Conservation (phyloP, 2,113 vertebrate species). For the Labrus mixtus region DNA sequence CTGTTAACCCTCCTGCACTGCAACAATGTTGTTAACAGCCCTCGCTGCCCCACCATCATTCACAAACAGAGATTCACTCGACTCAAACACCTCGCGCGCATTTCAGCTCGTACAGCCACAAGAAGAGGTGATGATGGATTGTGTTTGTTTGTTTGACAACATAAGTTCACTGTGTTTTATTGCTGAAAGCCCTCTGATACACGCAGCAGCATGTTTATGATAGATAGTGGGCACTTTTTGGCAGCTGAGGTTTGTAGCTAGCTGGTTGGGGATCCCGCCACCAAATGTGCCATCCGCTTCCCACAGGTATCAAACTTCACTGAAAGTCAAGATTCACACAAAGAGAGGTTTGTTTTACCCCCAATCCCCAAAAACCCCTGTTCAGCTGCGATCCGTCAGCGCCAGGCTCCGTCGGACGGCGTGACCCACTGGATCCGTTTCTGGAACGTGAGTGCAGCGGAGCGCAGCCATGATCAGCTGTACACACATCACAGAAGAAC, state of each 20-base stretch:
- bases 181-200: slow-evolving; percentile 22
- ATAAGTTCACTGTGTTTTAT: slow-evolving; percentile 32
- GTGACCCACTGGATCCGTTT: too few relatives aligned
- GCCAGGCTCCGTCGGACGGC: too few relatives aligned
- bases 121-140: slow-evolving; percentile 30
- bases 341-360: too few relatives aligned
- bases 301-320: slow-evolving; percentile 23
- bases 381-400: too few relatives aligned
- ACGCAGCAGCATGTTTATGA: slow-evolving; percentile 27
- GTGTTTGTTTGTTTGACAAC: slow-evolving; percentile 24
- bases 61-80: slow-evolving; percentile 54
- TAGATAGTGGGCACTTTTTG: slow-evolving; percentile 50
- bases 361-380: too few relatives aligned
- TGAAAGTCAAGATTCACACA: slow-evolving; percentile 41
- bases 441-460: too few relatives aligned
- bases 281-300: slow-evolving; percentile 24
- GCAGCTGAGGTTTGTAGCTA: slow-evolving; percentile 36
- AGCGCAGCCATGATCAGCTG: too few relatives aligned
- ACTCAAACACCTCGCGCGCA: slow-evolving; percentile 40
- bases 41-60: slow-evolving; percentile 32
- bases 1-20: slow-evolving; percentile 62
- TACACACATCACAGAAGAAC: too few relatives aligned
- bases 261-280: slow-evolving; percentile 44
- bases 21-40: slow-evolving; percentile 47
- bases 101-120: slow-evolving; percentile 12